These are phyloP conservation scores for Eledona agricola DNA, from an alignment of 2,888 invertebrate species.

Conservation along the genomic window DNA sequence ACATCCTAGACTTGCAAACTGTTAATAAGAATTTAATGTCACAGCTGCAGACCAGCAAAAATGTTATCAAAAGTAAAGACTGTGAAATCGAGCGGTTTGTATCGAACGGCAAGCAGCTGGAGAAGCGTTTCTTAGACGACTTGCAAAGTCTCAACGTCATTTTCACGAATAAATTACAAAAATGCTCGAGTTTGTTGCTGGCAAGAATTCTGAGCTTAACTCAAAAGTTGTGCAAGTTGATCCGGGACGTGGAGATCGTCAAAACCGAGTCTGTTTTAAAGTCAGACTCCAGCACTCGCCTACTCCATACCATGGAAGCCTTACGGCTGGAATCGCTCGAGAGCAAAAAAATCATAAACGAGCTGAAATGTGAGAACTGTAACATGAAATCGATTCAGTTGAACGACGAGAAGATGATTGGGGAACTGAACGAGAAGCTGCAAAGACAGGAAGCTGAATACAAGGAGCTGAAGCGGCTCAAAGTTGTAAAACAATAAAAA, in stretches of 20 bases:
- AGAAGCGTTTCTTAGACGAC: conserved; percentile 17
- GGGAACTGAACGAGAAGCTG: conserved; percentile 42
- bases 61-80: conserved; percentile 37
- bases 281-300: conserved; percentile 45
- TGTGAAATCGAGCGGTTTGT: conserved; percentile 16
- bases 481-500: conserved; percentile 42
- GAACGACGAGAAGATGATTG: conserved; percentile 47
- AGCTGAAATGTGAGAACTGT: conserved; percentile 51
- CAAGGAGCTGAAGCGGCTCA: conserved; percentile 47
- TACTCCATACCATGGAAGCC: conserved; percentile 53
- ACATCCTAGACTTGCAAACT: conserved; percentile 52
- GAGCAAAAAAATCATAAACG: conserved; percentile 46
- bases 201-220: conserved; percentile 41
- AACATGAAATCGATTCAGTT: conserved; percentile 45
- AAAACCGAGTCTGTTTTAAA: conserved; percentile 49
- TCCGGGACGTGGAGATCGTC: conserved; percentile 48
- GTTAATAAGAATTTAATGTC: conserved; percentile 39
- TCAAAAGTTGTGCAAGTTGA: conserved; percentile 46
- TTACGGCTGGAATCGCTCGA: conserved; percentile 52
- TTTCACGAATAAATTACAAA: conserved; percentile 29
- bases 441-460: conserved; percentile 44
- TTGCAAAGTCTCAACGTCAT: conserved; percentile 24
- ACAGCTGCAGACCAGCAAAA: conserved; percentile 48
- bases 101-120: conserved; percentile 8
- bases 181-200: conserved; percentile 30